Percentiles rank a stretch among this genome's conserved stretches.
Evolutionary conservation across 2,113 vertebrate species (phyloP).

Genomic region (Bubalus kerabau): DNA sequence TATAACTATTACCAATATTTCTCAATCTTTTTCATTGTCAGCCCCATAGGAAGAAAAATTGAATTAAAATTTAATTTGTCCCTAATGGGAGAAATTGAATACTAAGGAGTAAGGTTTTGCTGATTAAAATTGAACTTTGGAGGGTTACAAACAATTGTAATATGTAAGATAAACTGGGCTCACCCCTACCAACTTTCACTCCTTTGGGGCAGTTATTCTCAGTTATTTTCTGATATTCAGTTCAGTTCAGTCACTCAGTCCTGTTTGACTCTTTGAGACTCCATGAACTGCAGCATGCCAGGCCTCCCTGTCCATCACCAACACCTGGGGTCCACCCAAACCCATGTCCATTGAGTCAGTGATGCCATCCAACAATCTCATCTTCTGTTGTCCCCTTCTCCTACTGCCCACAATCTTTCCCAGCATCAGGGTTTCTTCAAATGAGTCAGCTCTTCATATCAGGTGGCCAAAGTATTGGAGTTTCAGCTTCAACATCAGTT

Average conservation of each 20-base stretch:
- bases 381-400: neutral
- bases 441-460: neutral
- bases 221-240: neutral
- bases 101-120: neutral
- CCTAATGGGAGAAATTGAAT: neutral
- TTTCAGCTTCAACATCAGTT: neutral
- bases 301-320: no score
- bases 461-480: neutral
- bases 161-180: neutral
- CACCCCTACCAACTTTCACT: neutral
- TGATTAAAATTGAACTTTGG: neutral
- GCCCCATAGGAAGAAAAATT: neutral
- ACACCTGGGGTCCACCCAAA: no score
- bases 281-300: no score
- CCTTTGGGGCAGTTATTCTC: neutral
- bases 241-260: no score
- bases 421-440: neutral
- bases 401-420: neutral
- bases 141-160: neutral
- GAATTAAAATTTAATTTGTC: neutral
- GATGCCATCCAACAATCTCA: neutral
- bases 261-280: fast-evolving
- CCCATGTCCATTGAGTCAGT: neutral
- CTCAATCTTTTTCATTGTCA: neutral
- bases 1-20: neutral